Base-by-base conservation (phyloP, 2,797 vertebrate species). In the Prunella strophiata region DNA sequence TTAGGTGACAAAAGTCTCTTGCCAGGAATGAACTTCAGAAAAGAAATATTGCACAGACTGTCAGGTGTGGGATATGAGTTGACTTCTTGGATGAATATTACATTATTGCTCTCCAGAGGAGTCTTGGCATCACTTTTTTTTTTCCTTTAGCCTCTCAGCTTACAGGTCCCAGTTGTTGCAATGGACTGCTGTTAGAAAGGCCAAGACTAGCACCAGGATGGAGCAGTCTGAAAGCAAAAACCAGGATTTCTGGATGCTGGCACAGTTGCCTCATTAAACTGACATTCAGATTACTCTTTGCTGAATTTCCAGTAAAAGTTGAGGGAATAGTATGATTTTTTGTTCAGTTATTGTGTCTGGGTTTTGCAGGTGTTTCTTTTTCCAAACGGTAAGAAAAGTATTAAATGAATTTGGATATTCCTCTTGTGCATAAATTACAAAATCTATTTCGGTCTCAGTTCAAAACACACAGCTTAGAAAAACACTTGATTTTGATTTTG, bases 401-500 rank as follows among this genome's bases (percentile, higher is more conserved):
- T 73, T 86, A 62, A 84, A 91, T 82, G 45, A 70, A 73, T 90
- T 78, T 86, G 66, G 90, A 54, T 80, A 73, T 94, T 84, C 83
- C 45, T 87, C 89, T 77, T 84, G 58, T 45, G 83, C 77, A 91
- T 90, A 73, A 92, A 91, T 94, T 95, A 93, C 85, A 63, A 91
- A 91, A 88, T 59, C 78, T 79, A 26, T 89, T 95, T 91, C 85
- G 16, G 83, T n/a, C 63, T 95, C 90, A 94, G 88, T n/a, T 95
- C 95, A 95, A 95, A 96, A 93, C 91, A 89, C 40, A n/a, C 80
- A 63, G 76, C 74, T 91, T 91, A 91, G 91, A 94, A 93, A 95
- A 96, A 94, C 94, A 95, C 94, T 96, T 96, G 93, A 88, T 94
- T 96, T 94, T 81, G 80, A 86, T 90, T 96, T 94, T 95, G 86